Base-by-base conservation (phyloP, 1,140 invertebrate species). In the Meloidogyne exigua region DNA sequence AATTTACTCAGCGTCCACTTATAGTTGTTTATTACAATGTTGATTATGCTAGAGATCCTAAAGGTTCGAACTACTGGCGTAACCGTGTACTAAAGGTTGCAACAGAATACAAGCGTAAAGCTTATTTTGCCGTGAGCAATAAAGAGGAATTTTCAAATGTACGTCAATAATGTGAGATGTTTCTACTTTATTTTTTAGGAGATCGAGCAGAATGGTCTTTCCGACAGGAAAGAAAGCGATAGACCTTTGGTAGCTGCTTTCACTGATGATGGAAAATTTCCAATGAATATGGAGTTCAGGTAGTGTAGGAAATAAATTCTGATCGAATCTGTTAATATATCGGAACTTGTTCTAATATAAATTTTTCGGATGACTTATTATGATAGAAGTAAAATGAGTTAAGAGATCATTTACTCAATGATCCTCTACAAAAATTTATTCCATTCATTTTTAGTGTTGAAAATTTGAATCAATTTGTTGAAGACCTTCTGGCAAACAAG, bases 41-140 rank as follows among this genome's bases (percentile, higher is more conserved):
- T 10, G 96, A 99, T 89, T 99, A 98, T 86, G 91, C 92, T 0
- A 98, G 97, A 89, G 98, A 99, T 88, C 90, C 92, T 12, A 99
- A 99, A 88, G 92, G 95, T 62, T 98, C 96, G n/a, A 98, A 99
- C 89, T 99, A 99, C 90, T 99, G 96, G 95, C 92, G 96, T 84
- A 99, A 99, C 90, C 91, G 95, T 80, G 91, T 97, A 39, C 90
- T 96, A 75, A 97, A 98, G 90, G 94, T 97, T 63, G 95, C 94
- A 75, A 93, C 96, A 87, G 92, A 94, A 72, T 92, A 92, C 88
- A 90, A 91, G 63, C 90, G 91, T 7, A 91, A 92, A 68, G 91
- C 94, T 10, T 92, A 89, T 72, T 98, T 97, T 89, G 95, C 94
- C 4, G 90, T 99, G 75, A 92, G 93, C 85, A 92, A 93, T 85